phyloP scores from a whole-genome alignment of 2,113 vertebrate species.

The Garra rufa region DNA sequence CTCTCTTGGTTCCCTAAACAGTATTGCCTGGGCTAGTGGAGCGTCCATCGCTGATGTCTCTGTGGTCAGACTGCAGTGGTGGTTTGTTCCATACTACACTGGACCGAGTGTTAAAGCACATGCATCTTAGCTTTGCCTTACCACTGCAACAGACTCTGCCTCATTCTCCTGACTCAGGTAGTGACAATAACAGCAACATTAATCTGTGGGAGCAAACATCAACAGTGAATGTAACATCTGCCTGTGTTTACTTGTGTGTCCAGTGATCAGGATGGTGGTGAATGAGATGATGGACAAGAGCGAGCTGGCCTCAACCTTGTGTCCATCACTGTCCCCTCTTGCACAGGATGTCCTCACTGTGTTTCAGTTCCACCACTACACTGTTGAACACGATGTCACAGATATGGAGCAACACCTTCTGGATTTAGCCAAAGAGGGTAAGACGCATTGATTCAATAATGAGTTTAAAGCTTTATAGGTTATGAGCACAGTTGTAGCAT shows the following conservation, averaged over 20 bases:
- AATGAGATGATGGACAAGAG: slow-evolving; percentile 88
- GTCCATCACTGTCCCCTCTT: slow-evolving; percentile 70
- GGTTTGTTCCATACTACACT: slow-evolving; percentile 89
- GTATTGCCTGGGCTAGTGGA: slow-evolving; percentile 87
- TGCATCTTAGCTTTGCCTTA: slow-evolving; percentile 79
- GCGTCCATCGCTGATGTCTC: slow-evolving; percentile 82
- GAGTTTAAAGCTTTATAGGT: neutral
- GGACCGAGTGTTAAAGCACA: slow-evolving; percentile 84
- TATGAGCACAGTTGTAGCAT: neutral
- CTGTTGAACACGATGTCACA: slow-evolving; percentile 78
- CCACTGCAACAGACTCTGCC: slow-evolving; percentile 82
- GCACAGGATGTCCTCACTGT: slow-evolving; percentile 88
- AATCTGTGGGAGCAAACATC: neutral
- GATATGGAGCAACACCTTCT: slow-evolving; percentile 87
- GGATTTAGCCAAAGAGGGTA: slow-evolving; percentile 89
- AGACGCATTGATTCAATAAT: neutral
- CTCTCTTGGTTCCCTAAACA: slow-evolving; percentile 58
- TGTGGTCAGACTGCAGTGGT: slow-evolving; percentile 91
- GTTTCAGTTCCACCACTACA: slow-evolving; percentile 91
- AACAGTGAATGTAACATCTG: neutral
- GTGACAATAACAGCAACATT: neutral
- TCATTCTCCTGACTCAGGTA: slow-evolving; percentile 85
- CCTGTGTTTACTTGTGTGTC: slow-evolving; percentile 48
- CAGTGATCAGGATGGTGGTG: slow-evolving; percentile 86
- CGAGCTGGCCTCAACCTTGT: slow-evolving; percentile 74